These are phyloP conservation scores for Catharus fuscescens DNA, from an alignment of 2,113 vertebrate genomes.

Conservation along the genomic window DNA sequence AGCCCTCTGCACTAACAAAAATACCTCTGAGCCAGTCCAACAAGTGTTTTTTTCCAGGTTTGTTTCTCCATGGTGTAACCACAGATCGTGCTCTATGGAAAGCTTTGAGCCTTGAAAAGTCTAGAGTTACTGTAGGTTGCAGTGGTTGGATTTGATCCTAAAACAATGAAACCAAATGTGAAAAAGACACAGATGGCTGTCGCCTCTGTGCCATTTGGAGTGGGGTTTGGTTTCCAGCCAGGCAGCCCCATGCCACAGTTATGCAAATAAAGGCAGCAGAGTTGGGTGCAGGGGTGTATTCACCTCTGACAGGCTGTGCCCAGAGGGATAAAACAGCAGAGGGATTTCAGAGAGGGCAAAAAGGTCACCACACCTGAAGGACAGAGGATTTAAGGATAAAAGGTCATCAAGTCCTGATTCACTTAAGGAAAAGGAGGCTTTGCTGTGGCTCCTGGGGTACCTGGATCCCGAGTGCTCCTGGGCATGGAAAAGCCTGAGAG, in stretches of 20 bases:
- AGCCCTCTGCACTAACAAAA: slow-evolving; percentile 33
- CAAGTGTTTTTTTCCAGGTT: slow-evolving; percentile 45
- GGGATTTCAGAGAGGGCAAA: neutral
- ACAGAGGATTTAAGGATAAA: neutral
- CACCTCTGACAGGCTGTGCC: neutral
- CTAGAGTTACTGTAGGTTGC: slow-evolving; percentile 58
- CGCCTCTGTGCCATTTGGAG: slow-evolving; percentile 33
- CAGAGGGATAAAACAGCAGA: accelerated
- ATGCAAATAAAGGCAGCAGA: slow-evolving; percentile 2
- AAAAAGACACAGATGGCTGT: slow-evolving; percentile 58
- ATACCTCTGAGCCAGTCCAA: slow-evolving; percentile 23
- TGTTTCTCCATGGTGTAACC: slow-evolving; percentile 20
- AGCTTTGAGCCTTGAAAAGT: slow-evolving; percentile 26
- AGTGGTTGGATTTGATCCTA: slow-evolving; percentile 53
- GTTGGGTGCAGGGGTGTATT: neutral
- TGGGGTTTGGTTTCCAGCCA: slow-evolving; percentile 12
- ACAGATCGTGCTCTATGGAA: neutral
- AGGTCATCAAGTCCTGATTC: neutral
- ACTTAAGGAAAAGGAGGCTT: neutral
- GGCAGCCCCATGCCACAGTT: slow-evolving; percentile 39
- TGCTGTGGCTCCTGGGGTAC: neutral
- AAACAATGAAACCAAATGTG: slow-evolving; percentile 56
- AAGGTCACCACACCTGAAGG: neutral
- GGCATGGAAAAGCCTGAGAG: neutral
- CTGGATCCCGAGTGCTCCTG: neutral